phyloP scores from a whole-genome alignment of 92 coral and sea anemone genomes.

The Actinernus sp. region DNA sequence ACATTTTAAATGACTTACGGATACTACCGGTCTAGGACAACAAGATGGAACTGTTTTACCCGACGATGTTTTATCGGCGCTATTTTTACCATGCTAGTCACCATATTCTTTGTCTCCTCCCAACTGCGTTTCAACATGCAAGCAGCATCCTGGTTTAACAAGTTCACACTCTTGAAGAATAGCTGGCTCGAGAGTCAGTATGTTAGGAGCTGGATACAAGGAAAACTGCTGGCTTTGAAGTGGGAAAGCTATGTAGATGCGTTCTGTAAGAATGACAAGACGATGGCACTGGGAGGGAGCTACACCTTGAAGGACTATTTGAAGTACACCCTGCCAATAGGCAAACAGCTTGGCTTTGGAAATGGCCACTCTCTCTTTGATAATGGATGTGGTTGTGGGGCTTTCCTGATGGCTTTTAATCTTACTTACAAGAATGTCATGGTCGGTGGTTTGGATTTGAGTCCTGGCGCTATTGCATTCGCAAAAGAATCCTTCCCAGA shows the following conservation, averaged over 20 bases:
- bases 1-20: not conserved
- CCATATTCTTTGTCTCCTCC: constrained; percentile 13
- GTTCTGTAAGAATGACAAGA: constrained; percentile 49
- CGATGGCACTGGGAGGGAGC: constrained; percentile 45
- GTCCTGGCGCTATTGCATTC: constrained; percentile 55
- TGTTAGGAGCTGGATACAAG: constrained; percentile 60
- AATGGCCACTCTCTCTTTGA: constrained; percentile 61
- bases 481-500: constrained; percentile 57
- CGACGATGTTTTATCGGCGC: constrained; percentile 17
- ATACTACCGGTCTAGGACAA: constrained; percentile 1
- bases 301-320: constrained; percentile 47
- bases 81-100: not conserved
- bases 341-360: constrained; percentile 30
- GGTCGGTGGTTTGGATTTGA: constrained; percentile 64
- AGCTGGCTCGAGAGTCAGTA: constrained; percentile 63
- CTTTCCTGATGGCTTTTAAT: constrained; percentile 56
- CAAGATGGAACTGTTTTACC: constrained; percentile 6
- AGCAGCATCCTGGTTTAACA: constrained; percentile 53
- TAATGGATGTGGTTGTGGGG: constrained; percentile 77
- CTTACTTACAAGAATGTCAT: constrained; percentile 42
- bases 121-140: constrained; percentile 51
- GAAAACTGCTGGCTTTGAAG: constrained; percentile 37
- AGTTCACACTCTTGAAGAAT: constrained; percentile 51
- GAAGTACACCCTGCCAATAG: constrained; percentile 23
- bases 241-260: constrained; percentile 66